A percentile compares a stretch with the other conserved stretches of the same genome.
phyloP scores from a whole-genome alignment of 2,113 vertebrate species.

The Oceanites oceanicus region DNA sequence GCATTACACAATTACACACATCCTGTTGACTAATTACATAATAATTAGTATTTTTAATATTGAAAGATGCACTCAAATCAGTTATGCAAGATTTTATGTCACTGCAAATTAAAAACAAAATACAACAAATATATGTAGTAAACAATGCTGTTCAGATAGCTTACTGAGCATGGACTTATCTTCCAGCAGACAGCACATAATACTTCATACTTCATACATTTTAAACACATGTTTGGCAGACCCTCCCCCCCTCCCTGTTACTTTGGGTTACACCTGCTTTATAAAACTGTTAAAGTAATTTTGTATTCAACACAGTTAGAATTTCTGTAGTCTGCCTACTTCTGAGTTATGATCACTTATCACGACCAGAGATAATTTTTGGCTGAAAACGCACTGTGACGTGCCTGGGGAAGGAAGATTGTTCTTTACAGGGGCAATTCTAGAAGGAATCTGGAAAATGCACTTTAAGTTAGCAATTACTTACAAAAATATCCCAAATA shows the following conservation, averaged over 20 bases:
- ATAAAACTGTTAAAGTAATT: background rate
- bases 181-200: background rate
- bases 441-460: slow-evolving; percentile 3
- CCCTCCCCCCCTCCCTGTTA: background rate
- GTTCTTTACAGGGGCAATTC: background rate
- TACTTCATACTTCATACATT: background rate
- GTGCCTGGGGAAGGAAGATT: background rate
- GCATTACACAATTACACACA: slow-evolving; percentile 69
- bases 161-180: background rate
- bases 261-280: background rate
- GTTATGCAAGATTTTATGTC: slow-evolving; percentile 53
- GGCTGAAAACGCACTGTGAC: background rate
- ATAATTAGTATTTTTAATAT: slow-evolving; percentile 66
- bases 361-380: background rate
- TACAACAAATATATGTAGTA: background rate
- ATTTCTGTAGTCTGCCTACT: background rate
- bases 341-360: background rate
- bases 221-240: background rate
- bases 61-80: slow-evolving; percentile 55
- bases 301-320: background rate
- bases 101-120: background rate
- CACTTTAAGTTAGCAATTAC: background rate
- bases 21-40: slow-evolving; percentile 73
- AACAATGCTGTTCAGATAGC: background rate
- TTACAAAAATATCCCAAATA: background rate